phyloP scores from a whole-genome alignment of 2,113 vertebrate genomes.

The Blennius ocellaris region DNA sequence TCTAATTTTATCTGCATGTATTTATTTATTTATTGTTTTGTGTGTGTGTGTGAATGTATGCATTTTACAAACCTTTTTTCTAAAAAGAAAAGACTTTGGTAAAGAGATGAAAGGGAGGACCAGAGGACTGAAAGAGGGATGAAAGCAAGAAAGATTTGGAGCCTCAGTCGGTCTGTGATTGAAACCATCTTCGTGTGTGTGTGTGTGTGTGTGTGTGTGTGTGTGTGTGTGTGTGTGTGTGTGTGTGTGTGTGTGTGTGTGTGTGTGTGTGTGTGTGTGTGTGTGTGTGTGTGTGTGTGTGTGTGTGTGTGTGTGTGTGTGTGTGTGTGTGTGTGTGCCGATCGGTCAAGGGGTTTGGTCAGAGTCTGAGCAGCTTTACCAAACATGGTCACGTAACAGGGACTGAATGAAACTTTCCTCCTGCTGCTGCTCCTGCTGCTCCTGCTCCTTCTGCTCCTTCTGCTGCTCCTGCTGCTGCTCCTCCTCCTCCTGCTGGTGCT shows the following conservation, averaged over 20 bases:
- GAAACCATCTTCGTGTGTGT: conserved; percentile 66
- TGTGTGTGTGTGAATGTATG: too few relatives aligned
- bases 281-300: conserved; percentile 7
- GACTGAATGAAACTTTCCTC: conserved; percentile 69
- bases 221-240: conserved; percentile 24
- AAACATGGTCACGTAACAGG: conserved; percentile 85
- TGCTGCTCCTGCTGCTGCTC: too few relatives aligned
- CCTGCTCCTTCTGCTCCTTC: too few relatives aligned
- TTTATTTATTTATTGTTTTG: too few relatives aligned
- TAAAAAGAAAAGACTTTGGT: too few relatives aligned
- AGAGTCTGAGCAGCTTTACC: conserved; percentile 81
- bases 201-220: conserved; percentile 33
- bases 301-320: neutral
- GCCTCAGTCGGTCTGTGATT: conserved; percentile 63
- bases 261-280: conserved; percentile 30
- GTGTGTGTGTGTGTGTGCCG: conserved; percentile 5
- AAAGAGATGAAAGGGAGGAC: conserved; percentile 34
- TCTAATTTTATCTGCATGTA: too few relatives aligned
- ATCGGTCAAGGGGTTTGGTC: conserved; percentile 76
- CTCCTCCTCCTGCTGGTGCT: too few relatives aligned
- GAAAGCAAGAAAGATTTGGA: conserved; percentile 33
- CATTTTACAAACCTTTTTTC: too few relatives aligned
- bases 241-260: neutral
- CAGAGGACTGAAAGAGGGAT: conserved; percentile 18
- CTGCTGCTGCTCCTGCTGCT: conserved; percentile 36